phyloP scores from a whole-genome alignment of 2,113 vertebrate species.

The Parus major region DNA sequence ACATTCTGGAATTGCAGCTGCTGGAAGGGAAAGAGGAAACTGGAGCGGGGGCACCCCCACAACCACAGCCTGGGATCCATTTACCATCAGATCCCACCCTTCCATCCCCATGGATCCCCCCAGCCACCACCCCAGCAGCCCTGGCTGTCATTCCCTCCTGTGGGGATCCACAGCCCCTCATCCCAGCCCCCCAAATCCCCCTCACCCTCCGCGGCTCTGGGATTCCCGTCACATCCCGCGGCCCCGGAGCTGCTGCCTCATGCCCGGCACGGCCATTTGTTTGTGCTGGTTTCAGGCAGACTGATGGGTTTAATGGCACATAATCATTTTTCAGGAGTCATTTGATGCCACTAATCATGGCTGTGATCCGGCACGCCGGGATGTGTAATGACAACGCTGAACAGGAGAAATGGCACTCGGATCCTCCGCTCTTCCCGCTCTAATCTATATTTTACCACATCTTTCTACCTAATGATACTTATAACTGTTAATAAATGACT shows the following conservation, averaged over 20 bases:
- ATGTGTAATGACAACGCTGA: slow-evolving; percentile 66
- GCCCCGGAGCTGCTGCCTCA: slow-evolving; percentile 64
- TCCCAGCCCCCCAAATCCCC: background rate
- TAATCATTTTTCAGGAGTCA: slow-evolving; percentile 81
- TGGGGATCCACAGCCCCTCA: fast-evolving
- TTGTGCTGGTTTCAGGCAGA: slow-evolving; percentile 75
- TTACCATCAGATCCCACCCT: fast-evolving
- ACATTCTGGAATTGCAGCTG: fast-evolving
- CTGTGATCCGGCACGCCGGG: slow-evolving; percentile 61
- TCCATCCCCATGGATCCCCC: fast-evolving
- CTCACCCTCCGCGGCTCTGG: fast-evolving
- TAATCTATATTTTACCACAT: slow-evolving; percentile 66
- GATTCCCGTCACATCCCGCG: slow-evolving; percentile 5
- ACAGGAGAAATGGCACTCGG: slow-evolving; percentile 63
- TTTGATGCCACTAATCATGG: slow-evolving; percentile 78
- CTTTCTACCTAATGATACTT: slow-evolving; percentile 56
- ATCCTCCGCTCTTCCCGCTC: slow-evolving; percentile 9
- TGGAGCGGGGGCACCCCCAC: fast-evolving
- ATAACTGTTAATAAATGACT: slow-evolving; percentile 59
- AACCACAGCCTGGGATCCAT: fast-evolving
- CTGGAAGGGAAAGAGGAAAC: fast-evolving
- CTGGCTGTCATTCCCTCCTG: fast-evolving
- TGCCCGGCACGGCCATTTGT: slow-evolving; percentile 68
- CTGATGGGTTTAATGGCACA: slow-evolving; percentile 79
- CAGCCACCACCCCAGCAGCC: fast-evolving